phyloP scores from a whole-genome alignment of 2,888 invertebrate genomes.

The Scaptomyza flava region DNA sequence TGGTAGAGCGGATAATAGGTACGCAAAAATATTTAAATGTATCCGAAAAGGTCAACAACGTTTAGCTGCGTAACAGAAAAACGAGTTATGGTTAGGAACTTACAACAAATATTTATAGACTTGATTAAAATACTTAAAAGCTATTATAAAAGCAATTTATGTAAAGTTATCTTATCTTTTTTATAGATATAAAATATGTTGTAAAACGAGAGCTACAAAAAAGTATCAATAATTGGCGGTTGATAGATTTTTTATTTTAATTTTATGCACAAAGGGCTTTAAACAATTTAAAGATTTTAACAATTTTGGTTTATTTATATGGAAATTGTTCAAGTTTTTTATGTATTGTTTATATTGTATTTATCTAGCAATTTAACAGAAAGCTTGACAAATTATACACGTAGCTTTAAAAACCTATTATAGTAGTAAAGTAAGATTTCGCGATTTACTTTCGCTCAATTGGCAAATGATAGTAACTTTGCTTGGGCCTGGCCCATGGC shows the following conservation, averaged over 20 bases:
- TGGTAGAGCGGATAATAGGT: conserved; percentile 17
- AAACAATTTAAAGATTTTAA: no score
- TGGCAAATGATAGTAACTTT: conserved; percentile 24
- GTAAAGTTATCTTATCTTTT: no score
- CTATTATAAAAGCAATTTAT: no score
- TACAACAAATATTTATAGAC: no score
- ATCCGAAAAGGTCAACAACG: background rate
- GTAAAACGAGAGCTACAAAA: no score
- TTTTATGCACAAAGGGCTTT: no score
- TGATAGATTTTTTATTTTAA: no score
- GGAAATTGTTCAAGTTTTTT: no score
- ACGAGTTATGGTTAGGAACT: background rate
- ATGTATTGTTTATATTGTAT: no score
- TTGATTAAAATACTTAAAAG: background rate
- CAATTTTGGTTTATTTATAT: no score
- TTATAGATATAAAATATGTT: no score
- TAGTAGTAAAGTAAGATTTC: conserved; percentile 7
- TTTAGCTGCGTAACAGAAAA: background rate
- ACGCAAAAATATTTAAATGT: background rate
- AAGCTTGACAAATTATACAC: background rate
- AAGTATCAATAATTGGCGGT: no score
- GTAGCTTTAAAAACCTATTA: background rate
- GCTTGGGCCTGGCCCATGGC: conserved; percentile 36
- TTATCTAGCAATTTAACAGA: background rate
- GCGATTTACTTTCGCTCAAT: conserved; percentile 64